Base-by-base conservation (phyloP, 2,797 vertebrate genomes). In the Orientallactaga sibirica region DNA sequence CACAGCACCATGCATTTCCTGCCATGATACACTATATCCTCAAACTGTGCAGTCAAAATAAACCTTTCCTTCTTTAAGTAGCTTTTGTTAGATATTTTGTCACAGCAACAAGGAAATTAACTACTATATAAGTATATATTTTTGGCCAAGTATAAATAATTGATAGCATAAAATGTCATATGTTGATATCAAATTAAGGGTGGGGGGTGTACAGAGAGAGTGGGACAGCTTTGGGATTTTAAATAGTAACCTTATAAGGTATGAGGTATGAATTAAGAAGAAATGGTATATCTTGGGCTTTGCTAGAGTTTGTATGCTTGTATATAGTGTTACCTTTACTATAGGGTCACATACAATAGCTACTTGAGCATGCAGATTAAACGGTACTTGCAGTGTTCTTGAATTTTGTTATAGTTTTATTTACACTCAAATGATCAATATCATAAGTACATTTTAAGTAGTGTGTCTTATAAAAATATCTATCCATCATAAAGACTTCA, bases 331-430 rank as follows among this genome's bases (percentile, higher is more conserved):
- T 89, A 77, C 22, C 7, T 80, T 84, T 78, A 55, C 33, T 27
- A 18, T 67, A 27, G 76, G 20, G 1, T 1, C 16, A 55, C 12
- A 27, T 41, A 41, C n/a, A 75, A 73, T 84, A 88, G n/a, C 7
- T 73, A 2, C 67, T 66, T 7, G 87, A 71, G 18, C 29, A 24
- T 7, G 10, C 9, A 19, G 25, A 81, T 80, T 55, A 75, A 76
- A 7, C 43, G 16, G 5, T 58, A 5, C 55, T 62, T 81, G 8
- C 48, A 19, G 18, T 58, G 11, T 22, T 81, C 79, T 68, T 67
- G 48, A 55, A 41, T 64, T 88, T 90, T 76, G 16, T 81, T 75
- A 58, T 83, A 84, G n/a, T 61, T 88, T 81, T 70, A 85, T 68
- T 83, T 16, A 64, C 33, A 75, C 74, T 61, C 27, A 93, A 86